Evolutionary conservation across 2,797 vertebrate genomes (phyloP).

Genomic region (Sciaenops ocellatus): DNA sequence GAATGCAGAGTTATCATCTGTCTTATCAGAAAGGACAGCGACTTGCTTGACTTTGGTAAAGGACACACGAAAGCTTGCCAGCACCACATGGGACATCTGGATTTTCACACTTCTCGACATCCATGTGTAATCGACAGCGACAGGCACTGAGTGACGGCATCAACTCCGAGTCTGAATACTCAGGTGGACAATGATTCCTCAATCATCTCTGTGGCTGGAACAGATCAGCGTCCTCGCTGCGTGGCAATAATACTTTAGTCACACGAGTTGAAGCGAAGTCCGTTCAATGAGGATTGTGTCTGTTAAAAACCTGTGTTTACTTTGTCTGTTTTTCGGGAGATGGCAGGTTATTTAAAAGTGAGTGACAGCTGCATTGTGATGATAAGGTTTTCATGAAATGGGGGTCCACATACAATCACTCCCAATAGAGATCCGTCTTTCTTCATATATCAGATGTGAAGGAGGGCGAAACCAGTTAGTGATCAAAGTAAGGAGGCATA

Average conservation of each 20-base stretch:
- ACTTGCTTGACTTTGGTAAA: slow-evolving; percentile 79
- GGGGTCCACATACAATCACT: slow-evolving; percentile 51
- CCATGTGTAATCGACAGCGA: slow-evolving; percentile 76
- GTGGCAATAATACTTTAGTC: slow-evolving; percentile 70
- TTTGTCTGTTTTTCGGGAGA: slow-evolving; percentile 64
- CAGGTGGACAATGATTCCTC: slow-evolving; percentile 82
- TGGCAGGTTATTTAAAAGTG: slow-evolving; percentile 75
- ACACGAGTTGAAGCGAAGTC: slow-evolving; percentile 50
- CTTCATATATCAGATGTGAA: slow-evolving; percentile 60
- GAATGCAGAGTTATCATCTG: slow-evolving; percentile 34
- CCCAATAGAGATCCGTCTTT: slow-evolving; percentile 51
- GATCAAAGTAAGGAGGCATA: slow-evolving; percentile 46
- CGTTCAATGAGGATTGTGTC: slow-evolving; percentile 52
- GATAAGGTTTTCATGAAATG: slow-evolving; percentile 70
- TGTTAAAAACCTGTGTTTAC: slow-evolving; percentile 54
- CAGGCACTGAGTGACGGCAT: slow-evolving; percentile 80
- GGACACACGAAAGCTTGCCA: slow-evolving; percentile 52
- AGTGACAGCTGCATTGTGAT: slow-evolving; percentile 70
- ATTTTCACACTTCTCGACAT: slow-evolving; percentile 78
- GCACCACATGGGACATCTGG: slow-evolving; percentile 72
- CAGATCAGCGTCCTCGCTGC: slow-evolving; percentile 62
- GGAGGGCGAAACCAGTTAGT: slow-evolving; percentile 24
- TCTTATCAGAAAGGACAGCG: slow-evolving; percentile 53
- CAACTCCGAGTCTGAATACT: slow-evolving; percentile 62
- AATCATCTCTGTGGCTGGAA: slow-evolving; percentile 78